phyloP scores from a whole-genome alignment of 2,113 vertebrate genomes.

The Campylomormyrus tamandua region DNA sequence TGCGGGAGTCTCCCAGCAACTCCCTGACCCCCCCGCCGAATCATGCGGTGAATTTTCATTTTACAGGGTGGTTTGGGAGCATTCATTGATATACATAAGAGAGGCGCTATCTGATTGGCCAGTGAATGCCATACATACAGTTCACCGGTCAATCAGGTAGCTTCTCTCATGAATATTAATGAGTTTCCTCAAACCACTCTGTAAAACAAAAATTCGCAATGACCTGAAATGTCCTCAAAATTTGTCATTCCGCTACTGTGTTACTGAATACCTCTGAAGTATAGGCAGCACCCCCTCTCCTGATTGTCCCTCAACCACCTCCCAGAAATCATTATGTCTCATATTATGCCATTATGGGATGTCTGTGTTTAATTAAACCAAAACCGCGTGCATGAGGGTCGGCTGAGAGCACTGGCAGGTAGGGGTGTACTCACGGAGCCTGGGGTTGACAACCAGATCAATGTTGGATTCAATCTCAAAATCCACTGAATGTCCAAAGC shows the following conservation, averaged over 20 bases:
- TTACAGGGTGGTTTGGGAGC: background rate
- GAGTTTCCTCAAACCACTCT: no score
- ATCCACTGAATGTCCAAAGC: constrained; percentile 57
- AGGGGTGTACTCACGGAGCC: constrained; percentile 62
- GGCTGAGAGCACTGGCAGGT: background rate
- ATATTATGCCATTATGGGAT: background rate
- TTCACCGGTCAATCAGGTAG: no score
- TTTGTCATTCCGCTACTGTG: background rate
- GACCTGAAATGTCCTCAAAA: background rate
- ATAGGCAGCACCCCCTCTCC: background rate
- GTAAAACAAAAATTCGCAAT: background rate
- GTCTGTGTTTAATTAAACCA: background rate
- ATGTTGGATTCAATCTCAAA: constrained; percentile 74
- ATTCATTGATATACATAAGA: background rate
- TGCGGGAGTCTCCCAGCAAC: background rate
- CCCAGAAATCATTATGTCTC: background rate
- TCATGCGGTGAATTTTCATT: background rate
- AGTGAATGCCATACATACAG: no score
- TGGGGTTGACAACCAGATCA: constrained; percentile 67
- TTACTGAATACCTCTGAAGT: background rate
- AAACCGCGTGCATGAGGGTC: background rate
- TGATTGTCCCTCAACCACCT: background rate
- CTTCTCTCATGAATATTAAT: no score
- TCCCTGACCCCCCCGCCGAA: background rate
- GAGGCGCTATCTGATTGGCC: no score